Conservation (phyloP, 2,797 vertebrate species). For the Vespertilio murinus region DNA sequence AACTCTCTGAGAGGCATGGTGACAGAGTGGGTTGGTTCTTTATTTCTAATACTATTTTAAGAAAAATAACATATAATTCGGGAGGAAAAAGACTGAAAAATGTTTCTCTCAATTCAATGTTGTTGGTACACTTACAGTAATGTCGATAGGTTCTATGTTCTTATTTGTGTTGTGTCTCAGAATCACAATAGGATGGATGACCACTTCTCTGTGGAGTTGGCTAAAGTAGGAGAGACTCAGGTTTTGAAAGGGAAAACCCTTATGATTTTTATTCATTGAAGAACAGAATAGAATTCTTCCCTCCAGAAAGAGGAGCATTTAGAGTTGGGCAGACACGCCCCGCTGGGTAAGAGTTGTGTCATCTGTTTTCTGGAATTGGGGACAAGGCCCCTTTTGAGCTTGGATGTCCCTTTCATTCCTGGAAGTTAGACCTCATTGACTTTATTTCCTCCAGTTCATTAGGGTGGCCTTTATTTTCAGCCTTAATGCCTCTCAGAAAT, state of each 20-base stretch:
- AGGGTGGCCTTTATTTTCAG: slow-evolving; percentile 20
- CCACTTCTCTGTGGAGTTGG: background rate
- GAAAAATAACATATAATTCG: background rate
- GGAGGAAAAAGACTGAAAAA: background rate
- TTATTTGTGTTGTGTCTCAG: background rate
- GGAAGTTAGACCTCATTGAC: background rate
- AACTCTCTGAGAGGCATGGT: background rate
- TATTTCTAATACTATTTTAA: slow-evolving; percentile 28
- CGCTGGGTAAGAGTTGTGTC: background rate
- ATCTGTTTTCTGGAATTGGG: background rate
- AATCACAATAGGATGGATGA: background rate
- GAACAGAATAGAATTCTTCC: background rate
- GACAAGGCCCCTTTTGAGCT: background rate
- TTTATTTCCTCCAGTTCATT: slow-evolving; percentile 50
- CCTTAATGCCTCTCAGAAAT: slow-evolving; percentile 54
- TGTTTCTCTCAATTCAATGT: background rate
- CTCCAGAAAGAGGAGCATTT: background rate
- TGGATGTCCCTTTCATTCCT: background rate
- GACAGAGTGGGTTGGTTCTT: background rate
- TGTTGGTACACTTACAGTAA: background rate
- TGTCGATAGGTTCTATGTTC: background rate
- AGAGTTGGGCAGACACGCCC: background rate
- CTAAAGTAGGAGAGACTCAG: background rate
- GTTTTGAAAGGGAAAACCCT: background rate
- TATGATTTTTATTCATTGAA: slow-evolving; percentile 14